Conservation (phyloP, 2,797 vertebrate species). For the Clarias pachynema region DNA sequence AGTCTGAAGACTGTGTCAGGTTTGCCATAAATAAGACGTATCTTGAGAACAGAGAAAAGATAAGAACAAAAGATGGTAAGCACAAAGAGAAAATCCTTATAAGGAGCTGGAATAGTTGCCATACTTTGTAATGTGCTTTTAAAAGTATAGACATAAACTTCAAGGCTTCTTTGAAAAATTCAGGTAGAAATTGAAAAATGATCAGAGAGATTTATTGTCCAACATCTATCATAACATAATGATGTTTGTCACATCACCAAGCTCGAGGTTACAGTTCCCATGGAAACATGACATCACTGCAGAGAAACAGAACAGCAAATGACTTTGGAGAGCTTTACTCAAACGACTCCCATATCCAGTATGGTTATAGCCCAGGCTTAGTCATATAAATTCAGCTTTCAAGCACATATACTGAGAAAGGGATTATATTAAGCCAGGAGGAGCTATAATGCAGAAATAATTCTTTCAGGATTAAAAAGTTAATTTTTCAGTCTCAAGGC, state of each 20-base stretch:
- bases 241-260: neutral
- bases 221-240: neutral
- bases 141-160: neutral
- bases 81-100: too few species aligned
- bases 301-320: neutral
- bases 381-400: neutral
- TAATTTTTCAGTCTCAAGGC: conserved; percentile 1
- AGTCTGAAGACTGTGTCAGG: neutral
- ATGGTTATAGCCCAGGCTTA: conserved; percentile 5
- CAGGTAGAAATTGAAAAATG: neutral
- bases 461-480: conserved; percentile 7
- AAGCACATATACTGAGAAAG: conserved; percentile 6
- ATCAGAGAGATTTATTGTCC: neutral
- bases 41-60: neutral
- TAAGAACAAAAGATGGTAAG: neutral
- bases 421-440: conserved; percentile 32
- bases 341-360: neutral
- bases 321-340: conserved; percentile 5
- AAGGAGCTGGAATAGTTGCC: neutral
- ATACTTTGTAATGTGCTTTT: neutral
- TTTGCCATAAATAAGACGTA: neutral
- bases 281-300: conserved; percentile 38
- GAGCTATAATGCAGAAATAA: conserved; percentile 3
- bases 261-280: conserved; percentile 2
- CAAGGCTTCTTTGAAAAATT: neutral